A percentile compares a stretch with the other conserved stretches of the same genome.
Evolutionary conservation across 2,113 vertebrate species (phyloP).

Genomic region (Thalassarche chlororhynchos): DNA sequence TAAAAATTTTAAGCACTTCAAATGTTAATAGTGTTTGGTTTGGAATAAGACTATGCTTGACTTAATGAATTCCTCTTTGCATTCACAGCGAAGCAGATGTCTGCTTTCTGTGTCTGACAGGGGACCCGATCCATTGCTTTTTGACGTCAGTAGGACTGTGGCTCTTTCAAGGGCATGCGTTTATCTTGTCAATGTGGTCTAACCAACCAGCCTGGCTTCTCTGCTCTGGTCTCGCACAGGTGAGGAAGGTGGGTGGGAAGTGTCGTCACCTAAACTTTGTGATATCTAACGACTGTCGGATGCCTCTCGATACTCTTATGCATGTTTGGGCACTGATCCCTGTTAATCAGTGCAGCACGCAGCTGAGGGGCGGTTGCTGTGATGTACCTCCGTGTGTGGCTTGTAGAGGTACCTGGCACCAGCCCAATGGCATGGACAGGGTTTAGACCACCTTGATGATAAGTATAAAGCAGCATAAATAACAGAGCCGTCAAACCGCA

Average conservation of each 20-base stretch:
- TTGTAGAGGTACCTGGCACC: neutral
- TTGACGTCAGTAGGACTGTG: neutral
- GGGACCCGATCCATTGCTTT: slow-evolving; percentile 30
- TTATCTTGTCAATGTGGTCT: slow-evolving; percentile 9
- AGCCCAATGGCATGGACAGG: neutral
- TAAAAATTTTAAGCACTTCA: slow-evolving; percentile 12
- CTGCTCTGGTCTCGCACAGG: neutral
- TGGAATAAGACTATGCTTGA: slow-evolving; percentile 49
- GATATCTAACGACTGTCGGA: neutral
- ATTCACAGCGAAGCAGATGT: slow-evolving; percentile 43
- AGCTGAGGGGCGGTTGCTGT: neutral
- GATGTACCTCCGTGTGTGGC: neutral
- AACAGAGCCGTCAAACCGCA: neutral
- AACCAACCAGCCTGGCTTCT: neutral
- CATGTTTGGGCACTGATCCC: neutral
- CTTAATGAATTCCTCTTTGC: slow-evolving; percentile 46
- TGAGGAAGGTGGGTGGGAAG: neutral
- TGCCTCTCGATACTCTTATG: neutral
- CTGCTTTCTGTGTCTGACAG: slow-evolving; percentile 46
- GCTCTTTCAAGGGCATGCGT: slow-evolving; percentile 2
- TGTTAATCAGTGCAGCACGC: neutral
- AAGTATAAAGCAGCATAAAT: neutral
- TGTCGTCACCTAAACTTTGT: neutral
- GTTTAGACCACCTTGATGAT: neutral
- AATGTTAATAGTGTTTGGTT: slow-evolving; percentile 29